These are phyloP conservation scores for Otocyon megalotis DNA, from an alignment of 2,113 vertebrate genomes.

Conservation along the genomic window DNA sequence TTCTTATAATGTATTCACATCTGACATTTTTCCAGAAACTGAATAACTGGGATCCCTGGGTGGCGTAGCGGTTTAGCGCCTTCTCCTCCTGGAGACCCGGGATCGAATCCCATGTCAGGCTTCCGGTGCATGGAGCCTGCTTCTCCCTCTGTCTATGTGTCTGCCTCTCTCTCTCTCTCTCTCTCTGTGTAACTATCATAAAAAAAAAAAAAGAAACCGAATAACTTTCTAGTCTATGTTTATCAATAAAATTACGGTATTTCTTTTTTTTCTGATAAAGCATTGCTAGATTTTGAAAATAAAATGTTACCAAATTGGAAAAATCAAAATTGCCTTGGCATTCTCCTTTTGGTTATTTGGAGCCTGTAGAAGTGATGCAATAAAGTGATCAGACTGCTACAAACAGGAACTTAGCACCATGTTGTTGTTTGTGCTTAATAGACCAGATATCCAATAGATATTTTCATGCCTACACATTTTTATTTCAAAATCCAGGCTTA, in stretches of 20 bases:
- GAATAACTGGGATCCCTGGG: neutral
- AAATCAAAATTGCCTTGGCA: neutral
- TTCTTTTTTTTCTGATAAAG: constrained; percentile 5
- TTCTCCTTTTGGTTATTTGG: constrained; percentile 3
- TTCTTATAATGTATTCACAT: constrained; percentile 29
- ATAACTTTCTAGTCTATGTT: neutral
- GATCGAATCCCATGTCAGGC: too few relatives aligned
- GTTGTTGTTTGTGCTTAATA: neutral
- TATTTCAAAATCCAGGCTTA: neutral
- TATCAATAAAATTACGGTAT: neutral
- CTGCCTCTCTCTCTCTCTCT: too few relatives aligned
- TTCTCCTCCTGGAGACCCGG: too few relatives aligned
- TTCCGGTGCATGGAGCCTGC: too few relatives aligned
- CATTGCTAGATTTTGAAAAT: constrained; percentile 7
- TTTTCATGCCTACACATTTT: neutral
- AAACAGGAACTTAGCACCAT: neutral
- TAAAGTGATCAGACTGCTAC: neutral
- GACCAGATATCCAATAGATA: neutral
- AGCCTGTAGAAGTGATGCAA: neutral
- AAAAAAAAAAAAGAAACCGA: neutral
- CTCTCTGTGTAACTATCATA: too few relatives aligned
- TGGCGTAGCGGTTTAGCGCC: too few relatives aligned
- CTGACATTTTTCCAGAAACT: neutral
- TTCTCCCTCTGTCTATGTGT: too few relatives aligned
- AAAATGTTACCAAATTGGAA: neutral